Base-by-base conservation (phyloP, 2,888 invertebrate species). In the Mylabris sibirica region DNA sequence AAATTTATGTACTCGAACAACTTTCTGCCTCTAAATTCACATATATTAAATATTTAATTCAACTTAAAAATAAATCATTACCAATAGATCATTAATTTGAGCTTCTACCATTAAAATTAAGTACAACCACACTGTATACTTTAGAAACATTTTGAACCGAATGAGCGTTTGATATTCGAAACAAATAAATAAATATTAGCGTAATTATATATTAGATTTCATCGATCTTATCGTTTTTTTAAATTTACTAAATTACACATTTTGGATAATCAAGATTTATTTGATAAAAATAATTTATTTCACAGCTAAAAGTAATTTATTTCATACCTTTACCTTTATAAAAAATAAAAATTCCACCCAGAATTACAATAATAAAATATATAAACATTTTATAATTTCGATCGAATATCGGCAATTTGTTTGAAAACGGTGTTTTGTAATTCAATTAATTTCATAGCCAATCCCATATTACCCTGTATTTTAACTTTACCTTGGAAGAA, bases 401-500 rank as follows among this genome's bases (percentile, higher is more conserved):
- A 88, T 65, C 92, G 89, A 66, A 95, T 86, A 24, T 89, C 86
- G 41, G 92, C 93, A 78, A 95, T 93, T 79, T 92, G 91, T 53
- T 89, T 88, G 3, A 91, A 88, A 0, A 94, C 93, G 6, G 90
- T 89, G 68, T 90, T 89, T 79, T 95, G 95, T 72, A 97, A 84
- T 74, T 95, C 94, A 22, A 93, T 91, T 68, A 99, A 86, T 84
- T 97, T 98, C 93, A 98, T 94, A 1, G 98, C 98, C 59, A 98
- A 86, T 0, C 96, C 97, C 93, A 98, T 96, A 83, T 98, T 98
- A 38, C 98, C 98, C 83, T 97, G 94, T 69, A 99, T 92, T 86
- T 98, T 98, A 67, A 96, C 91, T 85, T 98, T 98, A 17, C 98
- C 98, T 85, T 98, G 95, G 89, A 96, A 96, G 85, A 96, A 96